phyloP scores from a whole-genome alignment of 2,888 invertebrate species.

The Caenorhabditis zanzibari region DNA sequence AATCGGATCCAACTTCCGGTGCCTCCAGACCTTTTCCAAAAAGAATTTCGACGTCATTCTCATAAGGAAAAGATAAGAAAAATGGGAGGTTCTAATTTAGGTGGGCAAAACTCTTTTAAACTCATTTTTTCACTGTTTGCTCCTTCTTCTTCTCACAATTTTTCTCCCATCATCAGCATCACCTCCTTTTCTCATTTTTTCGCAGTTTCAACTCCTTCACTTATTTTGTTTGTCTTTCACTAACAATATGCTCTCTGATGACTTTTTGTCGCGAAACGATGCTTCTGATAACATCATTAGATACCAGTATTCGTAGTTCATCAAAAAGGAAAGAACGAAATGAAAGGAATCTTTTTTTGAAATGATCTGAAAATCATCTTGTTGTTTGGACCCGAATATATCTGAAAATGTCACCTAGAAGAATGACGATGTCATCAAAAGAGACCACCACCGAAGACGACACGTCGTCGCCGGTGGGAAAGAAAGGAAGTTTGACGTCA shows the following conservation, averaged over 20 bases:
- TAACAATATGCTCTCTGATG: conserved; percentile 11
- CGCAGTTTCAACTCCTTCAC: conserved; percentile 51
- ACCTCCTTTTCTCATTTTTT: conserved; percentile 20
- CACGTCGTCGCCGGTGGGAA: conserved; percentile 18
- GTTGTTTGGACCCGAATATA: conserved; percentile 36
- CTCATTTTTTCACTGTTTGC: conserved; percentile 51
- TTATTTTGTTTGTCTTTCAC: conserved; percentile 46
- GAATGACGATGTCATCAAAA: conserved; percentile 15
- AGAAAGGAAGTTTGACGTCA: conserved; percentile 51
- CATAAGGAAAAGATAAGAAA: conserved; percentile 28
- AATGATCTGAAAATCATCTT: conserved; percentile 1
- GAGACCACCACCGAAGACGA: conserved; percentile 46
- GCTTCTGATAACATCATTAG: conserved; percentile 50
- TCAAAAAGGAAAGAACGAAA: conserved; percentile 8
- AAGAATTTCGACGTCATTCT: conserved; percentile 39
- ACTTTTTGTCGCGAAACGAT: conserved; percentile 45
- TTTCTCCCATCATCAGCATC: conserved; percentile 39
- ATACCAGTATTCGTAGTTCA: conserved; percentile 24
- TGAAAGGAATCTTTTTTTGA: background rate
- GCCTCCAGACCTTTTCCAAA: conserved; percentile 2
- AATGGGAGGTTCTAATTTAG: conserved; percentile 39
- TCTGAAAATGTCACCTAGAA: conserved; percentile 44
- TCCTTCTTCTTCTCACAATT: no score
- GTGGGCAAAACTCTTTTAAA: conserved; percentile 24
- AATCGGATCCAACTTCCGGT: conserved; percentile 27